Evolutionary conservation across 2,113 vertebrate species (phyloP), one percentile per base, ranked within the genome.

Genomic region (Phodopus roborovskii): DNA sequence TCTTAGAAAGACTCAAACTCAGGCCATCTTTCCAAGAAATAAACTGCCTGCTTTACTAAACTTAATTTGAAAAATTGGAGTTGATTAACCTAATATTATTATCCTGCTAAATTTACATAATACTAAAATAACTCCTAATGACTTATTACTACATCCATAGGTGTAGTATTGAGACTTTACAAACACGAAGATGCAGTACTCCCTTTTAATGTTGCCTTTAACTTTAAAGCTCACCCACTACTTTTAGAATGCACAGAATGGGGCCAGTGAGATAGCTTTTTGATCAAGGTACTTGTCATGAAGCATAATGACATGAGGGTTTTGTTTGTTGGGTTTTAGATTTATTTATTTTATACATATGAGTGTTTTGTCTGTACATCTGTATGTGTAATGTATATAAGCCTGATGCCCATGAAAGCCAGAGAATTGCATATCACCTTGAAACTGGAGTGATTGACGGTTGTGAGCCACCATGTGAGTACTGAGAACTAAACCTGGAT

Each of bases 1-100:
- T n/a, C 84, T 97, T 90, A 73, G 45, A 88, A 71, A 91, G 22
- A 84, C 20, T 75, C n/a, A 26, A 39, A 79, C 82, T 84, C 71
- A 92, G 66, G 26, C 42, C 84, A 90, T 87, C 33, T 94, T 92
- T 90, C 68, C 62, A 91, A 91, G n/a, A 12, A 97, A 95, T 91
- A 91, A 88, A 96, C 90, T 92, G 62, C 19, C 42, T 20, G 87
- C 20, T 74, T 96, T 90, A 81, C n/a, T 87, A 68, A 24, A 73
- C 5, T 94, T 79, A 50, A 79, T 81, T 90, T 81, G 42, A 92
- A 89, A 95, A 97, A 71, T 3, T 56, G 22, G 48, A 94, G 66
- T 53, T 73, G 8, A n/a, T 33, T 74, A 68, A 48, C 33, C 45
- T n/a, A 68, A 53, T 11, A 30, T n/a, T 45, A 45, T 64, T 64